Evolutionary conservation across 2,888 invertebrate species (phyloP).

Genomic region (Harmothoe impar): DNA sequence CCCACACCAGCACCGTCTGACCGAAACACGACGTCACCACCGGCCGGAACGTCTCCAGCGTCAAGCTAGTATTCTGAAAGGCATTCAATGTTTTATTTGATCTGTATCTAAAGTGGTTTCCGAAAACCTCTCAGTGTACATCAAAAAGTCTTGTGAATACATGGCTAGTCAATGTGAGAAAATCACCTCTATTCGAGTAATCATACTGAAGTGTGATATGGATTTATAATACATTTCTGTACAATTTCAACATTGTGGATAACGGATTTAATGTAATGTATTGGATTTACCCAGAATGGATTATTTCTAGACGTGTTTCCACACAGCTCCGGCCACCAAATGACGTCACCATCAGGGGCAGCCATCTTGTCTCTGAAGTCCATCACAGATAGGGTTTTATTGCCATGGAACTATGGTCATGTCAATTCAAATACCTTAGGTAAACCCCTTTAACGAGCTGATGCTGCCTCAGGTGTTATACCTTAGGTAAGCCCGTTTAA

Average conservation of each 20-base stretch:
- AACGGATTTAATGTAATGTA: neutral
- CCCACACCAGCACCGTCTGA: constrained; percentile 30
- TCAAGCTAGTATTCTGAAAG: neutral
- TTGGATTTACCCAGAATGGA: constrained; percentile 2
- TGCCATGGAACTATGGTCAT: no score
- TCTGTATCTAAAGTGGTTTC: neutral
- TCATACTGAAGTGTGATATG: no score
- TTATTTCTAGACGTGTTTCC: neutral
- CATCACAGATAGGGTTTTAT: no score
- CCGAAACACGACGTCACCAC: constrained; percentile 27
- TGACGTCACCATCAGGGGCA: neutral
- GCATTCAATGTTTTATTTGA: neutral
- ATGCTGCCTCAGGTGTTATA: no score
- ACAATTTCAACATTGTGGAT: neutral
- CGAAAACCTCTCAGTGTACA: neutral
- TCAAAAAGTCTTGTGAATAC: neutral
- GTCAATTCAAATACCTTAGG: no score
- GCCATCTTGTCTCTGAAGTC: no score
- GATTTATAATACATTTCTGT: neutral
- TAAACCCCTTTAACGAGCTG: no score
- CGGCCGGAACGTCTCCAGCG: constrained; percentile 26
- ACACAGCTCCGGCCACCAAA: constrained; percentile 3
- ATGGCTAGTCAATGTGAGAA: no score
- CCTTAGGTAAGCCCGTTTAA: no score
- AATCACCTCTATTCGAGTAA: no score